Evolutionary conservation across 1,140 invertebrate species (phyloP).

Genomic region (Apis laboriosa): DNA sequence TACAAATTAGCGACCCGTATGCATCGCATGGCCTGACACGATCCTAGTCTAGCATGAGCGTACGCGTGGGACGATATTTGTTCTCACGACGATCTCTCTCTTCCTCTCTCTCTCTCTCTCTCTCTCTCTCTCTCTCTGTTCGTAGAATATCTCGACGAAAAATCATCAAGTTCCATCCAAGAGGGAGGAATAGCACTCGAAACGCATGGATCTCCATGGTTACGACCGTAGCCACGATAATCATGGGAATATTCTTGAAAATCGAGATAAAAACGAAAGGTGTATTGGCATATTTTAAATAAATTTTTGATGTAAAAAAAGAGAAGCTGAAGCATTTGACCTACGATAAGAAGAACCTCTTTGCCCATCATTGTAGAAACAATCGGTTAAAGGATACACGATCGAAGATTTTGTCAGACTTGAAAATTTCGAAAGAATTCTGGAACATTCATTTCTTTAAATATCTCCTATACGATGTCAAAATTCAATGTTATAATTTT

Average conservation of each 20-base stretch:
- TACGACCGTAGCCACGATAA: conserved; percentile 32
- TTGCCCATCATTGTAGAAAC: conserved; percentile 39
- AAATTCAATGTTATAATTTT: background rate
- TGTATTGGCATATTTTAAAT: background rate
- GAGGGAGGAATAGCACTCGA: conserved; percentile 25
- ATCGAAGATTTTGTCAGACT: conserved; percentile 21
- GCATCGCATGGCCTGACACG: background rate
- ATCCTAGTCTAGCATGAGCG: background rate
- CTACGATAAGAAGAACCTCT: conserved; percentile 3
- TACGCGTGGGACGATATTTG: background rate
- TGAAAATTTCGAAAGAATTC: conserved; percentile 41
- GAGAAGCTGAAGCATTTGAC: conserved; percentile 27
- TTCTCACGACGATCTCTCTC: background rate
- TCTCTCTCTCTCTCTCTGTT: background rate
- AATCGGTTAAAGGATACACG: conserved; percentile 16
- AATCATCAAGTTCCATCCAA: background rate
- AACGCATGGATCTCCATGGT: conserved; percentile 29
- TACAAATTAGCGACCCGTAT: conserved; percentile 14
- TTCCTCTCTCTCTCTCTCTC: no score
- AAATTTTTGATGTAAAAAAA: conserved; percentile 10
- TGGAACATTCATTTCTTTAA: conserved; percentile 7
- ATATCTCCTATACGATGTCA: conserved; percentile 17
- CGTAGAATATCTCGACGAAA: conserved; percentile 10
- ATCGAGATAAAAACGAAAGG: background rate
- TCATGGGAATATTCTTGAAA: conserved; percentile 1